These are phyloP conservation scores for Patella ulyssiponensis DNA, from an alignment of 2,888 invertebrate genomes.

Conservation along the genomic window DNA sequence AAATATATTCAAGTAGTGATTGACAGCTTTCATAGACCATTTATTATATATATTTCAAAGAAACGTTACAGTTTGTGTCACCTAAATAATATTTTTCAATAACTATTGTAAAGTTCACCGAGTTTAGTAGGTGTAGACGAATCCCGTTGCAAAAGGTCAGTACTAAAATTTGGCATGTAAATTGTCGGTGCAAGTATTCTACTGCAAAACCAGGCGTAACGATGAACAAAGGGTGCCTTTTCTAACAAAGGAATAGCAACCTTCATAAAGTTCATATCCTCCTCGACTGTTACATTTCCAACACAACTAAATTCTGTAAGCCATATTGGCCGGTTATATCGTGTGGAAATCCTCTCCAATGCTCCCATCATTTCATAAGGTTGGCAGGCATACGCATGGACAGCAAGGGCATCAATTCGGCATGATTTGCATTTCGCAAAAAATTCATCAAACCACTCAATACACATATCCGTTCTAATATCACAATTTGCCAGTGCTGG, in stretches of 20 bases:
- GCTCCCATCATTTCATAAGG: too few relatives aligned
- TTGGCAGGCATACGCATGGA: slow-evolving; percentile 45
- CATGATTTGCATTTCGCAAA: slow-evolving; percentile 46
- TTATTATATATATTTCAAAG: too few relatives aligned
- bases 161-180: slow-evolving; percentile 18
- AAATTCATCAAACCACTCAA: slow-evolving; percentile 48
- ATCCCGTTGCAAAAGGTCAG: slow-evolving; percentile 27
- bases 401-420: slow-evolving; percentile 47
- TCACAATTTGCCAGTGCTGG: slow-evolving; percentile 43
- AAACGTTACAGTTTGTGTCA: too few relatives aligned
- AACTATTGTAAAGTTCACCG: too few relatives aligned
- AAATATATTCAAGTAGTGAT: too few relatives aligned
- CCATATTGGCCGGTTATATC: slow-evolving; percentile 32
- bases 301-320: slow-evolving; percentile 47
- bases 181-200: slow-evolving; percentile 23
- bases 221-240: slow-evolving; percentile 36
- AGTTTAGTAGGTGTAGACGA: not conserved
- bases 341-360: too few relatives aligned
- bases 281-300: slow-evolving; percentile 28
- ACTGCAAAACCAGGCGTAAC: slow-evolving; percentile 40
- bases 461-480: slow-evolving; percentile 21
- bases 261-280: slow-evolving; percentile 38
- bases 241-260: slow-evolving; percentile 39
- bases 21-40: too few relatives aligned
- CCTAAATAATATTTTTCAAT: too few relatives aligned